Percentiles rank a stretch among this genome's conserved stretches.
phyloP scores from a whole-genome alignment of 2,888 invertebrate species.

The Branchellion lobata region DNA sequence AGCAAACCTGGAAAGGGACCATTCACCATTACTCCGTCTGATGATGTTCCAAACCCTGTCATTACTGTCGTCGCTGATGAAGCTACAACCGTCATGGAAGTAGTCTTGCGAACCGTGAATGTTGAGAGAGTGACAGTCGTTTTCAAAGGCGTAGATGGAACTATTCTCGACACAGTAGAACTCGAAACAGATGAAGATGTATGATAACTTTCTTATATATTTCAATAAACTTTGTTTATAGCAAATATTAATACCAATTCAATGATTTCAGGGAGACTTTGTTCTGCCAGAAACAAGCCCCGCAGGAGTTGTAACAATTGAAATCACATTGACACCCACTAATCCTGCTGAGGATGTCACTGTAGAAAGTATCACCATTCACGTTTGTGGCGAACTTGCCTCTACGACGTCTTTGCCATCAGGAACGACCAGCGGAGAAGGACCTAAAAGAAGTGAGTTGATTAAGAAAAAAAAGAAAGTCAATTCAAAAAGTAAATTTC shows the following conservation, averaged over 20 bases:
- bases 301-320: background rate
- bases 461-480: no score
- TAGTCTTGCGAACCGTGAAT: background rate
- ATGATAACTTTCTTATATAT: no score
- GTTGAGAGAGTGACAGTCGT: background rate
- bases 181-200: background rate
- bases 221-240: no score
- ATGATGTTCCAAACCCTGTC: background rate
- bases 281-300: no score
- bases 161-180: background rate
- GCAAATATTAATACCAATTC: no score
- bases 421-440: background rate
- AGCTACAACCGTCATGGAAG: background rate
- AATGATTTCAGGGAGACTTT: no score
- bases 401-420: background rate
- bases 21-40: background rate
- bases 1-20: background rate
- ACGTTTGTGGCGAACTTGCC: background rate
- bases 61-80: background rate
- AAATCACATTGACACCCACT: background rate
- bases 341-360: background rate
- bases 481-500: no score
- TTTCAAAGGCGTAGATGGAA: background rate
- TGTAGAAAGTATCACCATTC: background rate
- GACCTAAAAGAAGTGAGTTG: no score